Evolutionary conservation across 2,888 invertebrate species (phyloP).

Genomic region (Synanthedon formicaeformis): DNA sequence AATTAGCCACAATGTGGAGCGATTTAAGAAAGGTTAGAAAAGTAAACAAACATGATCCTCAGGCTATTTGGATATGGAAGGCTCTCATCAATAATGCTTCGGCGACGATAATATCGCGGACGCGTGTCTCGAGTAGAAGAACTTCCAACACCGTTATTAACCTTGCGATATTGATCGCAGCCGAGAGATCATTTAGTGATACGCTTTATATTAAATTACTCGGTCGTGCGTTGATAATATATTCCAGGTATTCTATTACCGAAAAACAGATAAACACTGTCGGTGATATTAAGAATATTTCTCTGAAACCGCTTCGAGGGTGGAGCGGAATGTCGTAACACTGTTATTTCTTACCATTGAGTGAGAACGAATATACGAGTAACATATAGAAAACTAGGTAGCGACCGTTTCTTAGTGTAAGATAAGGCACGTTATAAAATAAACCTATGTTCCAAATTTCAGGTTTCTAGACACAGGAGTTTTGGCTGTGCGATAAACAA

Average conservation of each 20-base stretch:
- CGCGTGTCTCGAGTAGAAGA: slow-evolving; percentile 60
- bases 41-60: slow-evolving; percentile 63
- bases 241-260: slow-evolving; percentile 68
- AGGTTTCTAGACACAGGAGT: no score
- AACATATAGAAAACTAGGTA: neutral
- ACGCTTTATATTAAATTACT: slow-evolving; percentile 71
- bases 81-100: slow-evolving; percentile 66
- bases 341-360: slow-evolving; percentile 5
- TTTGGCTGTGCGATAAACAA: no score
- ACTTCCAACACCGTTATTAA: slow-evolving; percentile 68
- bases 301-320: slow-evolving; percentile 19
- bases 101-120: slow-evolving; percentile 59
- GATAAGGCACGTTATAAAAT: no score
- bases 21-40: slow-evolving; percentile 51
- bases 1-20: slow-evolving; percentile 51
- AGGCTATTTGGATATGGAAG: slow-evolving; percentile 63
- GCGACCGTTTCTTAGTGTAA: slow-evolving; percentile 11
- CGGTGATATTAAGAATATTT: slow-evolving; percentile 42
- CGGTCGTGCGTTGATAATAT: slow-evolving; percentile 69
- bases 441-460: no score
- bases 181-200: slow-evolving; percentile 67
- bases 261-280: slow-evolving; percentile 59
- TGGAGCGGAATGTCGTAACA: slow-evolving; percentile 19
- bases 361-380: neutral
- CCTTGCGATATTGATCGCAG: slow-evolving; percentile 59